Evolutionary conservation across 2,888 invertebrate species (phyloP), one percentile per base, ranked within the genome.

Genomic region (Conomelus anceps): DNA sequence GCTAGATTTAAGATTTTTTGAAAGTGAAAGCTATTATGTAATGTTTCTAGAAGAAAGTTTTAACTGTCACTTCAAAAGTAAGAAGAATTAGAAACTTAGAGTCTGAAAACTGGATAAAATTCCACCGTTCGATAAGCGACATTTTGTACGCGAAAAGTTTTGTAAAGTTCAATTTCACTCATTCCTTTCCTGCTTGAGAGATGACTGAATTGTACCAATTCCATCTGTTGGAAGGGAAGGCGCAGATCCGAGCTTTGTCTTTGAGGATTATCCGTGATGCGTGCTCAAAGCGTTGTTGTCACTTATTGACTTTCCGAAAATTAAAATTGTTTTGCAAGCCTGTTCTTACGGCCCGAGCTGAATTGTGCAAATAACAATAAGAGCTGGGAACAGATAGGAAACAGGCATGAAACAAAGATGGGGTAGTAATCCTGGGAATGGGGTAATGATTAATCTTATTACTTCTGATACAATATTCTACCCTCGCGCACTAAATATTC

Each of bases 251-350:
- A 20, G 63, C n/a, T 63, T n/a, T 63, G n/a, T 20, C 86, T 86
- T 86, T 86, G 86, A 86, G 24, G 26, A 86, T 86, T 86, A 86
- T 86, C 86, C 4, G 24, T 24, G 86, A 86, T 26, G 86, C 86
- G 26, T 86, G 24, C 86, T 86, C 86, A 86, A 86, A 86, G 86
- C 86, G 24, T 11, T 24, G 24, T 11, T 24, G 29, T 23, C 29
- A 24, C 86, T 86, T 86, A 86, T 86, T 86, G 86, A 86, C 86
- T 86, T 86, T 86, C 22, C 26, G 63, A 86, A 86, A 86, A 86
- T 86, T 86, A 86, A 86, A 86, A 86, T 86, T 86, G 86, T 86
- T 86, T 86, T 86, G 29, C 86, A 86, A 86, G 86, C 86, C 29
- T 22, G 24, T 24, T 24, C 17, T 63, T 20, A n/a, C 63, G 63